Evolutionary conservation across 2,888 invertebrate species (phyloP).

Genomic region (Lycia hirtaria): DNA sequence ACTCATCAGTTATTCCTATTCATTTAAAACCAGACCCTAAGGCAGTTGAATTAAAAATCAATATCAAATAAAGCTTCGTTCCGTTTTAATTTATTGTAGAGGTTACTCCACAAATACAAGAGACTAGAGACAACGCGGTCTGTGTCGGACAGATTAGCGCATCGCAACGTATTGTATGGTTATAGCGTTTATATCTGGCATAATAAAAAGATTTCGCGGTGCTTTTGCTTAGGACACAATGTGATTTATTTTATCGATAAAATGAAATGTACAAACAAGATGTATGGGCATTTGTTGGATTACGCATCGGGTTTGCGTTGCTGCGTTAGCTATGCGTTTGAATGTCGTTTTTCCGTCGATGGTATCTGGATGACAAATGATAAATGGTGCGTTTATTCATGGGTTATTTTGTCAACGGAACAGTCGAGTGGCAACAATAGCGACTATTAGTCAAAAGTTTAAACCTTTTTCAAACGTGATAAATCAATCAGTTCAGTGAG

Average conservation of each 20-base stretch:
- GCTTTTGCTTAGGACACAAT: constrained; percentile 50
- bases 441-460: constrained; percentile 17
- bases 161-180: constrained; percentile 71
- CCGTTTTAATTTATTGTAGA: constrained; percentile 61
- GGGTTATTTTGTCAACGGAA: constrained; percentile 35
- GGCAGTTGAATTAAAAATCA: constrained; percentile 52
- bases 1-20: constrained; percentile 59
- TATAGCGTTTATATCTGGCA: constrained; percentile 65
- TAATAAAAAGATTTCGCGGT: constrained; percentile 61
- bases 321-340: constrained; percentile 43
- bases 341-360: constrained; percentile 42
- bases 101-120: constrained; percentile 65
- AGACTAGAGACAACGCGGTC: constrained; percentile 62
- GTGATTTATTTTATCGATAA: constrained; percentile 68
- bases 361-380: constrained; percentile 42
- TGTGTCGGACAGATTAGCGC: constrained; percentile 72
- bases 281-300: constrained; percentile 56
- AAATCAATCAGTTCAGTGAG: constrained; percentile 7
- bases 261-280: constrained; percentile 65
- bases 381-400: constrained; percentile 36
- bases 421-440: constrained; percentile 19
- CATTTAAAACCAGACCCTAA: constrained; percentile 67
- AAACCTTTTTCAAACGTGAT: constrained; percentile 14
- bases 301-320: constrained; percentile 49
- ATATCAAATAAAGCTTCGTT: constrained; percentile 36